Evolutionary conservation across 2,797 vertebrate genomes (phyloP).

Genomic region (Mycteria americana): DNA sequence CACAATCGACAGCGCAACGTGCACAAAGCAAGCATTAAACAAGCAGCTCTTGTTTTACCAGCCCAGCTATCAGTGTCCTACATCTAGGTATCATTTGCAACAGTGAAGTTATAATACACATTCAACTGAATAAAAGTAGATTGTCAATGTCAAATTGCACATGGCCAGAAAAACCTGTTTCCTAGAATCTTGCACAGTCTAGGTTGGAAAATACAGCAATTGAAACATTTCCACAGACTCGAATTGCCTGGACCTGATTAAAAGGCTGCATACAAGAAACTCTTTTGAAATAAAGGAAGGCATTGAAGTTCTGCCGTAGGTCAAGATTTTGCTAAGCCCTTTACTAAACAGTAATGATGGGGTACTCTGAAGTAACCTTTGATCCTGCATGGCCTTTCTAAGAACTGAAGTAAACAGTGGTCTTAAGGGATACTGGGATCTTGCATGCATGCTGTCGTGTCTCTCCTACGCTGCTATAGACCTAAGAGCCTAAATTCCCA

Average conservation of each 20-base stretch:
- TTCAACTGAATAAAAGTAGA: background rate
- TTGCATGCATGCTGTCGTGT: rapidly evolving
- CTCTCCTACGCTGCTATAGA: background rate
- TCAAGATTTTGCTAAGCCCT: background rate
- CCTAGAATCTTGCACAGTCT: background rate
- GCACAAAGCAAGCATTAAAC: background rate
- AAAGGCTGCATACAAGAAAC: background rate
- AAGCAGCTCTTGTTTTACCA: background rate
- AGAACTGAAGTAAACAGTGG: background rate
- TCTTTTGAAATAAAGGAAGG: background rate
- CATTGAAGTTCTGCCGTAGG: background rate
- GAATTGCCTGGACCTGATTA: background rate
- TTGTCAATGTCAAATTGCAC: background rate
- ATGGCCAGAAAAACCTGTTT: background rate
- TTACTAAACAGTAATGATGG: background rate
- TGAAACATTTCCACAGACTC: background rate
- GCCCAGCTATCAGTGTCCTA: background rate
- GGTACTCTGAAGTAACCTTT: background rate
- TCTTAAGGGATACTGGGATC: background rate
- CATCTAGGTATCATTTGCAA: background rate
- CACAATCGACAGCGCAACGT: background rate
- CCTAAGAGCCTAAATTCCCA: background rate
- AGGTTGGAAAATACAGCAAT: background rate
- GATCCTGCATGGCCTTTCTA: background rate
- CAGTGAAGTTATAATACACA: background rate